phyloP scores from a whole-genome alignment of 2,888 invertebrate genomes.

The Cerastoderma edule region DNA sequence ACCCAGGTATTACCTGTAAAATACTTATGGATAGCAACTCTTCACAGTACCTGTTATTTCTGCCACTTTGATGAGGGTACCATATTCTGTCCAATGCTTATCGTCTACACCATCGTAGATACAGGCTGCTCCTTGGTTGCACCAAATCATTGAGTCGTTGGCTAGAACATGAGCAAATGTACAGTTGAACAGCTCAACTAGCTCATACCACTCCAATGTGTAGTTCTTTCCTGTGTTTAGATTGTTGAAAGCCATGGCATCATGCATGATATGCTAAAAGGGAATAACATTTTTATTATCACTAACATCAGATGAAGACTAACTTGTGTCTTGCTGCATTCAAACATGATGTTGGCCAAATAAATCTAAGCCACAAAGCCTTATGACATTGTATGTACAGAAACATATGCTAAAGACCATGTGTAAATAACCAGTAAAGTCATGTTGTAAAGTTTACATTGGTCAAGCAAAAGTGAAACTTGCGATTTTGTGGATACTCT shows the following conservation, averaged over 20 bases:
- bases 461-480: too few species aligned
- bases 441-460: too few species aligned
- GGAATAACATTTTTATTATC: background rate
- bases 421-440: too few species aligned
- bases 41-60: slow-evolving; percentile 76
- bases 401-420: too few species aligned
- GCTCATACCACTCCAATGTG: slow-evolving; percentile 81
- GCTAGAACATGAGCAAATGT: slow-evolving; percentile 77
- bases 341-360: too few species aligned
- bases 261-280: slow-evolving; percentile 79
- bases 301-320: too few species aligned
- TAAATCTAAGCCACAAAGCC: too few species aligned
- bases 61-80: slow-evolving; percentile 75
- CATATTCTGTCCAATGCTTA: slow-evolving; percentile 76
- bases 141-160: slow-evolving; percentile 75
- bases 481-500: too few species aligned
- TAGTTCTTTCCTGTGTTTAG: slow-evolving; percentile 75
- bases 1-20: too few species aligned
- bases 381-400: too few species aligned
- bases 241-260: slow-evolving; percentile 78
- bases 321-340: too few species aligned
- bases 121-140: slow-evolving; percentile 80
- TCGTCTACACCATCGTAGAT: slow-evolving; percentile 78
- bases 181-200: slow-evolving; percentile 80
- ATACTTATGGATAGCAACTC: too few species aligned